These are phyloP conservation scores for Noctua pronuba DNA, from an alignment of 2,888 invertebrate genomes.

Conservation along the genomic window DNA sequence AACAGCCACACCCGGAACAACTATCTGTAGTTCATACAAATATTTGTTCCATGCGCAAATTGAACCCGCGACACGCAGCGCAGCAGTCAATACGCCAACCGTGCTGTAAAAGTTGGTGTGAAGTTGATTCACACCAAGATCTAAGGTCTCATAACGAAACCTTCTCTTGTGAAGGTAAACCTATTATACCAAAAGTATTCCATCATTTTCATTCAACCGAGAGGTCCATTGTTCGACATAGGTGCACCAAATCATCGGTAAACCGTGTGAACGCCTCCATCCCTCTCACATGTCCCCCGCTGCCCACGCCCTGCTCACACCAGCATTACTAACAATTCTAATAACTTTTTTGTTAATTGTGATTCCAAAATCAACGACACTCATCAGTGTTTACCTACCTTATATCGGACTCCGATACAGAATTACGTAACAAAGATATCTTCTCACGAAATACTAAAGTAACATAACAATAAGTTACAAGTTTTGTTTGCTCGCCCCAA, in stretches of 20 bases:
- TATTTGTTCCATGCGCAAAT: too few species aligned
- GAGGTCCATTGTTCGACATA: neutral
- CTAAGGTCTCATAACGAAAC: neutral
- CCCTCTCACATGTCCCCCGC: neutral
- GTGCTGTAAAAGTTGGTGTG: too few species aligned
- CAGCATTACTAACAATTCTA: neutral
- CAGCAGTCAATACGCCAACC: too few species aligned
- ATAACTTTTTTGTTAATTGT: neutral
- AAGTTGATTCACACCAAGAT: too few species aligned
- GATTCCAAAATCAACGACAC: neutral
- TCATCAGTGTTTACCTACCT: neutral
- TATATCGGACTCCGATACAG: constrained; percentile 26
- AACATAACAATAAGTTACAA: constrained; percentile 56
- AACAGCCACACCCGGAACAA: neutral
- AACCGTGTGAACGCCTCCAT: neutral
- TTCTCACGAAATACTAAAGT: constrained; percentile 35
- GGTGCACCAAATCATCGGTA: neutral
- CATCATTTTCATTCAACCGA: neutral
- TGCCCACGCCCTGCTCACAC: neutral
- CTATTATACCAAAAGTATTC: neutral
- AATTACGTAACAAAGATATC: constrained; percentile 28
- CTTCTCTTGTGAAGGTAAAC: neutral
- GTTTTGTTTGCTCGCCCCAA: constrained; percentile 35
- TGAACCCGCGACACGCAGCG: neutral
- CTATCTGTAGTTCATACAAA: neutral